phyloP scores from a whole-genome alignment of 2,888 invertebrate genomes.

The Pseudoips prasinana region DNA sequence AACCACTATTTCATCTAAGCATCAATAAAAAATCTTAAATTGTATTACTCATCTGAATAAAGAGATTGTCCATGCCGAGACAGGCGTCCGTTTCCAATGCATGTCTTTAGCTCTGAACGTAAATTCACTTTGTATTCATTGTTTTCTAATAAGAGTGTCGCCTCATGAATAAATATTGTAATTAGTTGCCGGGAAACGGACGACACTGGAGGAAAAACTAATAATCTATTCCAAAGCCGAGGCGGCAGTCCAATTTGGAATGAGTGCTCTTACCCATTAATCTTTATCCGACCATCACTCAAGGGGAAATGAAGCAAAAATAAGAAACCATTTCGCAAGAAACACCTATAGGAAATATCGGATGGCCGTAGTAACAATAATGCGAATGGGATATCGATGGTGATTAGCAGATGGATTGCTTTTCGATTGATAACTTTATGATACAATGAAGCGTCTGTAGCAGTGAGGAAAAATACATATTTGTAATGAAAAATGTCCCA shows the following conservation, averaged over 20 bases:
- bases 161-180: constrained; percentile 52
- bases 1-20: constrained; percentile 4
- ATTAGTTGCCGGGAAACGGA: constrained; percentile 36
- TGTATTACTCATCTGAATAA: constrained; percentile 25
- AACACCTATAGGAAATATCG: constrained; percentile 18
- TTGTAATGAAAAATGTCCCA: no score
- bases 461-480: no score
- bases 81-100: constrained; percentile 28
- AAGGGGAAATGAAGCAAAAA: constrained; percentile 41
- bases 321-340: constrained; percentile 30
- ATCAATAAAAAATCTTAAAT: no score
- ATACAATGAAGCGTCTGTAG: no score
- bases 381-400: no score
- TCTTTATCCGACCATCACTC: constrained; percentile 61
- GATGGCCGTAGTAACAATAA: no score
- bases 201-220: constrained; percentile 50
- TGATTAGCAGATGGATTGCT: no score
- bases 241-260: constrained; percentile 54
- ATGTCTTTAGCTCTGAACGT: constrained; percentile 32
- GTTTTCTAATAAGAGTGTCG: constrained; percentile 42
- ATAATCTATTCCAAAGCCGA: constrained; percentile 50
- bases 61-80: no score
- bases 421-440: no score
- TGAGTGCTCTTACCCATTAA: constrained; percentile 59
- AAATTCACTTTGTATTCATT: constrained; percentile 46